Percentiles rank a stretch among this genome's conserved stretches.
phyloP scores from a whole-genome alignment of 1,140 invertebrate genomes.

The Macrosteles quadrilineatus region DNA sequence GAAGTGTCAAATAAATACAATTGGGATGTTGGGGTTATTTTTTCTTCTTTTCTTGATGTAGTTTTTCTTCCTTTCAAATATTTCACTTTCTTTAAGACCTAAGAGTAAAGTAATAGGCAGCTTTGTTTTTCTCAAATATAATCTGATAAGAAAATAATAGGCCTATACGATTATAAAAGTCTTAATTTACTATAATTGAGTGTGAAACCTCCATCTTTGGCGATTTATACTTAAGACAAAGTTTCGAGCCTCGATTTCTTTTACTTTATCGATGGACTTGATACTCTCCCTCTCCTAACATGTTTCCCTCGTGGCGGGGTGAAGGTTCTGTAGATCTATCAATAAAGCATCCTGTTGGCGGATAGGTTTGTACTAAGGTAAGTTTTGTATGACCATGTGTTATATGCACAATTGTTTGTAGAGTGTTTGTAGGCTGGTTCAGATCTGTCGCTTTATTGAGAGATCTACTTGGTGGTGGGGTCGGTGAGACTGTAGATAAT shows the following conservation, averaged over 20 bases:
- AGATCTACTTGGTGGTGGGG: slow-evolving; percentile 19
- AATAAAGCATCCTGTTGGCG: slow-evolving; percentile 11
- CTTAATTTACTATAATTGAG: too few species aligned
- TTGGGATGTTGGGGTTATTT: too few species aligned
- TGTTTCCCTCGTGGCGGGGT: not conserved
- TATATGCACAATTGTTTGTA: slow-evolving; percentile 10
- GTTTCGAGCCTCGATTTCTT: slow-evolving; percentile 19
- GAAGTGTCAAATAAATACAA: too few species aligned
- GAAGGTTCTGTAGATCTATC: slow-evolving; percentile 8
- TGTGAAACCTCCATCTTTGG: slow-evolving; percentile 1
- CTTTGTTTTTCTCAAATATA: too few species aligned
- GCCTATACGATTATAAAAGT: too few species aligned
- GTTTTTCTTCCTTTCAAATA: too few species aligned
- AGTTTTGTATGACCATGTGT: slow-evolving; percentile 18
- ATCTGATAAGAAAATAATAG: too few species aligned
- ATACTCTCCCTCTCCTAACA: not conserved
- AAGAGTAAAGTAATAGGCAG: too few species aligned
- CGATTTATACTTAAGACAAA: slow-evolving; percentile 23
- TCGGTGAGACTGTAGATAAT: too few species aligned
- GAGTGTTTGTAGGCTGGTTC: slow-evolving; percentile 23
- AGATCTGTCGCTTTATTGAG: slow-evolving; percentile 23
- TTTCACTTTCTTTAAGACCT: too few species aligned
- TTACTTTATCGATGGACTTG: not conserved
- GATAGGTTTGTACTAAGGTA: slow-evolving; percentile 26
- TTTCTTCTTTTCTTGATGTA: too few species aligned